Evolutionary conservation across 2,888 invertebrate genomes (phyloP).

Genomic region (Romanomermis culicivorax): DNA sequence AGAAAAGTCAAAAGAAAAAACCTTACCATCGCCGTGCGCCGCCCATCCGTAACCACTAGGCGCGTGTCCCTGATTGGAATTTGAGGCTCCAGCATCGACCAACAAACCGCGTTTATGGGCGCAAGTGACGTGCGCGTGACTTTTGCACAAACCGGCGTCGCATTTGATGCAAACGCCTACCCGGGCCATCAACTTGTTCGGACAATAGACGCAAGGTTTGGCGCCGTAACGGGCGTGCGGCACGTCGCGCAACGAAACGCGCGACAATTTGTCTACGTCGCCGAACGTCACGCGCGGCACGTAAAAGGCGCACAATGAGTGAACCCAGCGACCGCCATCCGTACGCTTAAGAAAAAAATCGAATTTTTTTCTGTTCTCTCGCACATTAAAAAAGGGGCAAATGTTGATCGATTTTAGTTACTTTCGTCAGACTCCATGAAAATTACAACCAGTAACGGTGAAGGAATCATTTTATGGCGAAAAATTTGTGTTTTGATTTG

Average conservation of each 20-base stretch:
- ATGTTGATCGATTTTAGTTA: conserved; percentile 51
- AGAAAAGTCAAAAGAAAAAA: too few relatives aligned
- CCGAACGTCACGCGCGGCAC: conserved; percentile 91
- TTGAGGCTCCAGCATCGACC: neutral
- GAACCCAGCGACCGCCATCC: conserved; percentile 52
- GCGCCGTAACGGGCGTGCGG: conserved; percentile 55
- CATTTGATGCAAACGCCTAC: conserved; percentile 90
- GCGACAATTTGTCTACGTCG: conserved; percentile 67
- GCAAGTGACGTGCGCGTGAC: conserved; percentile 90
- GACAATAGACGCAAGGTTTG: conserved; percentile 56
- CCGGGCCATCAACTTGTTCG: conserved; percentile 58
- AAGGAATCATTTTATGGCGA: too few relatives aligned
- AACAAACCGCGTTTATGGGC: conserved; percentile 19
- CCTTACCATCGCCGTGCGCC: too few relatives aligned
- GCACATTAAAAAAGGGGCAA: conserved; percentile 2
- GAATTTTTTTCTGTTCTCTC: too few relatives aligned
- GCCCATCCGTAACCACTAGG: too few relatives aligned
- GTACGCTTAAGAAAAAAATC: conserved; percentile 24
- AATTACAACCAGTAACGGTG: too few relatives aligned
- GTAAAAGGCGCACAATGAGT: conserved; percentile 86
- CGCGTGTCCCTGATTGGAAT: too few relatives aligned
- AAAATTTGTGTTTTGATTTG: too few relatives aligned
- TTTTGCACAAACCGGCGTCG: conserved; percentile 93
- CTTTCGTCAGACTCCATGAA: too few relatives aligned
- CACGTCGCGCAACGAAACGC: conserved; percentile 82